phyloP scores from a whole-genome alignment of 2,888 invertebrate species.

The Cheilosia impressa region DNA sequence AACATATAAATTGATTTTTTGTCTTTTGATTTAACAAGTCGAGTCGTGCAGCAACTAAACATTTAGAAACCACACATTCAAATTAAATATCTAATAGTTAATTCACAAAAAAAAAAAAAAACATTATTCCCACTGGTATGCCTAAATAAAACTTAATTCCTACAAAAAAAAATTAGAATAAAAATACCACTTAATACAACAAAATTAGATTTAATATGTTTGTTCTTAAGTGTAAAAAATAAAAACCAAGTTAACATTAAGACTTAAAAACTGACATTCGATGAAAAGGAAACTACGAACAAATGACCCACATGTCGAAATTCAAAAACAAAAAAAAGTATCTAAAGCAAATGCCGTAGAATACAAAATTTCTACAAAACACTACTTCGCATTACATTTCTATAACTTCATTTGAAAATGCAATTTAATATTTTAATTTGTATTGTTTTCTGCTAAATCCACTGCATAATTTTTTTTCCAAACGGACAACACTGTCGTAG shows the following conservation, averaged over 20 bases:
- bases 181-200: slow-evolving; percentile 19
- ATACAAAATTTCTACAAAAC: slow-evolving; percentile 29
- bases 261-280: slow-evolving; percentile 58
- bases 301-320: slow-evolving; percentile 57
- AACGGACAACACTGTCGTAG: slow-evolving; percentile 26
- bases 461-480: slow-evolving; percentile 5
- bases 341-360: slow-evolving; percentile 49
- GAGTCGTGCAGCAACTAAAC: background rate
- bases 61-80: slow-evolving; percentile 27
- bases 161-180: slow-evolving; percentile 30
- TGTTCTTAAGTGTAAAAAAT: slow-evolving; percentile 46
- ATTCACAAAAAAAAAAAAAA: slow-evolving; percentile 11
- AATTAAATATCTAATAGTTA: slow-evolving; percentile 22
- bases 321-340: slow-evolving; percentile 56
- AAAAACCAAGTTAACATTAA: slow-evolving; percentile 71
- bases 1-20: background rate
- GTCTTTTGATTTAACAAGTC: background rate
- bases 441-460: slow-evolving; percentile 14
- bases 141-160: slow-evolving; percentile 50
- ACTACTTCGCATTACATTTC: slow-evolving; percentile 4
- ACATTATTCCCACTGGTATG: slow-evolving; percentile 42
- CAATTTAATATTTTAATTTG: background rate
- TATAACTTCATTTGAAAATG: background rate
- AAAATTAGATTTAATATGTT: slow-evolving; percentile 39
- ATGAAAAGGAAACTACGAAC: slow-evolving; percentile 38